phyloP scores from a whole-genome alignment of 2,113 vertebrate genomes.

The Oreochromis niloticus region DNA sequence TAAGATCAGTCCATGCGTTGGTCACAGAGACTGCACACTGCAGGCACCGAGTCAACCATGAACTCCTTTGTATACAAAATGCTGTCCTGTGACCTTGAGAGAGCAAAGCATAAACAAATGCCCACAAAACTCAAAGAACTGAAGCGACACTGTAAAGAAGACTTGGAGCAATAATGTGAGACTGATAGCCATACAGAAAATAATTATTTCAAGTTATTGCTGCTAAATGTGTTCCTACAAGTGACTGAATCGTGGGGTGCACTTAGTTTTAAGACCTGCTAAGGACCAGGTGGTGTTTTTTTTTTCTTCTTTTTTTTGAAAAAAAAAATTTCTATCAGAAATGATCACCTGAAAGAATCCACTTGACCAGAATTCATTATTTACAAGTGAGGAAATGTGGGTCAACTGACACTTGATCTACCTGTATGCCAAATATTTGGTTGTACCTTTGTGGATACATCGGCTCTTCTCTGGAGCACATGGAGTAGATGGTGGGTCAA shows the following conservation, averaged over 20 bases:
- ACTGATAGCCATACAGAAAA: neutral
- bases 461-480: neutral
- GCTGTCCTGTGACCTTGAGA: neutral
- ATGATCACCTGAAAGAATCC: neutral
- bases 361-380: neutral
- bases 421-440: neutral
- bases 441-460: neutral
- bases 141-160: neutral
- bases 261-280: neutral
- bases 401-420: neutral
- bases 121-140: neutral
- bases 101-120: neutral
- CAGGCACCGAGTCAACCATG: neutral
- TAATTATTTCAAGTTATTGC: neutral
- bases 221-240: neutral
- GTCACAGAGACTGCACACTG: neutral
- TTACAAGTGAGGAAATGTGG: neutral
- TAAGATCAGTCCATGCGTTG: neutral
- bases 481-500: constrained; percentile 11
- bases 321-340: neutral
- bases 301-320: too few species aligned
- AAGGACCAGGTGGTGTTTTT: neutral
- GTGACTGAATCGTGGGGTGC: neutral
- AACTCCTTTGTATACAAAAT: neutral
- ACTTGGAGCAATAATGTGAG: neutral